Evolutionary conservation across 2,888 invertebrate species (phyloP).

Genomic region (Eristalis tenax): DNA sequence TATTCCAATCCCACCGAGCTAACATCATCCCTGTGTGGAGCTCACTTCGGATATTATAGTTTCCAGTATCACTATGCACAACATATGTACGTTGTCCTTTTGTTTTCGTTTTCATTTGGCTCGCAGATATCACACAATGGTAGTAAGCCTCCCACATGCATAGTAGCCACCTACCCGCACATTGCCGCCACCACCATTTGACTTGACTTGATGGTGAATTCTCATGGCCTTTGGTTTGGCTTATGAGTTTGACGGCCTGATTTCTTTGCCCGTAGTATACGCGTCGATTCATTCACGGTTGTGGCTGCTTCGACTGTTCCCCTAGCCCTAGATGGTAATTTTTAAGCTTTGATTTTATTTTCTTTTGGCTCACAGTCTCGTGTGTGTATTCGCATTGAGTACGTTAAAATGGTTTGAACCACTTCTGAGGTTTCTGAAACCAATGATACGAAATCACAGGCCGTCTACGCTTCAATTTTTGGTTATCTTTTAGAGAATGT

Average conservation of each 20-base stretch:
- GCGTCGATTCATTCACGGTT: constrained; percentile 47
- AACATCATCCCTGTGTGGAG: constrained; percentile 17
- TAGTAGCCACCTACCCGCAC: neutral
- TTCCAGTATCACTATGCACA: constrained; percentile 49
- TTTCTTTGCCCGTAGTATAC: constrained; percentile 38
- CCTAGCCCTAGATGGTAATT: constrained; percentile 50
- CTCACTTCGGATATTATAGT: constrained; percentile 18
- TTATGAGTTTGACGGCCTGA: constrained; percentile 66
- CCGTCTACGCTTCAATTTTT: neutral
- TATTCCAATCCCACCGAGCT: constrained; percentile 41
- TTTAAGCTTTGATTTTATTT: constrained; percentile 41
- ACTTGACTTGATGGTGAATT: constrained; percentile 4
- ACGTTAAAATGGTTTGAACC: constrained; percentile 31
- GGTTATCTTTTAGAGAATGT: constrained; percentile 17
- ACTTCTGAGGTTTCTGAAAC: constrained; percentile 64
- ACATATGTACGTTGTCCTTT: constrained; percentile 47
- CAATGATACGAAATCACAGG: constrained; percentile 59
- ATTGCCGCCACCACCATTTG: neutral
- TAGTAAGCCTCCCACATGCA: constrained; percentile 45
- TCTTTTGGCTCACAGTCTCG: neutral
- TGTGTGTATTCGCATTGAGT: neutral
- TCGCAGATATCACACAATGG: constrained; percentile 18
- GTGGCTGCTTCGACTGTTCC: constrained; percentile 27
- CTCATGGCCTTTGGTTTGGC: constrained; percentile 62
- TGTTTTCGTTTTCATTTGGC: constrained; percentile 63